Evolutionary conservation across 2,113 vertebrate genomes (phyloP).

Genomic region (Melanotaenia duboulayi): DNA sequence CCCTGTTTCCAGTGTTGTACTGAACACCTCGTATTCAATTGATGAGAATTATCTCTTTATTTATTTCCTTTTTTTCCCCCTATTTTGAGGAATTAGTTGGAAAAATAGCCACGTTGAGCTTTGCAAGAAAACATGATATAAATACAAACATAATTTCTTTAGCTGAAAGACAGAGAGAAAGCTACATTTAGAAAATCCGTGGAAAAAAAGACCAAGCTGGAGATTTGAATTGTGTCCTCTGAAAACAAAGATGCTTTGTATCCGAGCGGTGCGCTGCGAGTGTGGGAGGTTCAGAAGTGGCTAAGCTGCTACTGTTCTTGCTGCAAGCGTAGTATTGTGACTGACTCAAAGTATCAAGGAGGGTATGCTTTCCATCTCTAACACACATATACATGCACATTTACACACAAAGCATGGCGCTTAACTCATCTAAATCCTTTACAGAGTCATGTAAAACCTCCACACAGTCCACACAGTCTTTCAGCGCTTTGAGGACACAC

Average conservation of each 20-base stretch:
- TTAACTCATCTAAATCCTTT: conserved; percentile 28
- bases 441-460: conserved; percentile 34
- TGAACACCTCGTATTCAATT: conserved; percentile 13
- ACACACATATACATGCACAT: conserved; percentile 7
- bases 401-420: neutral
- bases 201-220: conserved; percentile 59
- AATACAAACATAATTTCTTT: neutral
- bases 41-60: conserved; percentile 20
- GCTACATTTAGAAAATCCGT: conserved; percentile 63
- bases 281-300: conserved; percentile 75
- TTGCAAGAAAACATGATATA: conserved; percentile 13
- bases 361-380: conserved; percentile 29
- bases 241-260: conserved; percentile 69
- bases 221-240: conserved; percentile 67
- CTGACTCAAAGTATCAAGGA: conserved; percentile 61
- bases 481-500: conserved; percentile 8
- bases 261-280: conserved; percentile 46
- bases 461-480: conserved; percentile 4
- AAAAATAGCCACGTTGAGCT: conserved; percentile 34
- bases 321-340: conserved; percentile 56
- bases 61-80: neutral
- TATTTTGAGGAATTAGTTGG: conserved; percentile 27
- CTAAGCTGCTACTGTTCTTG: conserved; percentile 68
- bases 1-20: conserved; percentile 3
- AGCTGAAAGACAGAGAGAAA: conserved; percentile 20